phyloP scores from a whole-genome alignment of 2,888 invertebrate genomes.

The Drosophila merina region DNA sequence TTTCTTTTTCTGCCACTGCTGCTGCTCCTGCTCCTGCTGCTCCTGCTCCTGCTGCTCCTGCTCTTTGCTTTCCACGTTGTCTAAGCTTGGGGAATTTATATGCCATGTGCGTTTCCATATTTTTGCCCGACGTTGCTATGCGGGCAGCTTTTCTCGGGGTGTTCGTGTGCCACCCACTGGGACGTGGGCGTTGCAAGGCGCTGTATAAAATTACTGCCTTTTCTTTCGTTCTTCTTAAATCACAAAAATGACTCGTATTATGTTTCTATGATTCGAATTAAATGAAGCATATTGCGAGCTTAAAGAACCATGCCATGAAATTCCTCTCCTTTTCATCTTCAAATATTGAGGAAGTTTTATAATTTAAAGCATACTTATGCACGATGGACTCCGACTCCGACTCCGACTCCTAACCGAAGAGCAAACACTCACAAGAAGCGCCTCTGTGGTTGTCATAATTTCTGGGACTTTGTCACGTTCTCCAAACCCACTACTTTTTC shows the following conservation, averaged over 20 bases:
- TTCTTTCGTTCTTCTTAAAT: background rate
- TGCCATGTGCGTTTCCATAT: slow-evolving; percentile 73
- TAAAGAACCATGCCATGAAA: background rate
- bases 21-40: slow-evolving; percentile 8
- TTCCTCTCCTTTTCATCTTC: background rate
- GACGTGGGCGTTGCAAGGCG: slow-evolving; percentile 12
- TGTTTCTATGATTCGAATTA: background rate
- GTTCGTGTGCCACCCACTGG: slow-evolving; percentile 7
- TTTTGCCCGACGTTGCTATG: slow-evolving; percentile 66
- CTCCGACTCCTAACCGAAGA: background rate
- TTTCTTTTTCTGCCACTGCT: slow-evolving; percentile 58
- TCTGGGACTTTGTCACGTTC: slow-evolving; percentile 49
- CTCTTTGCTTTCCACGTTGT: slow-evolving; percentile 45
- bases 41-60: slow-evolving; percentile 7
- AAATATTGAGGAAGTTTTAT: slow-evolving; percentile 2
- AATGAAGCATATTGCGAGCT: background rate
- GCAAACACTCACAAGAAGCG: slow-evolving; percentile 5
- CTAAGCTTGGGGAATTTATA: slow-evolving; percentile 75
- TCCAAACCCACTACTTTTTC: slow-evolving; percentile 26
- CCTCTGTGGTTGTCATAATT: slow-evolving; percentile 36
- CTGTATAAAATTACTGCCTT: background rate
- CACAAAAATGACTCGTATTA: background rate
- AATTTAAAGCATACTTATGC: slow-evolving; percentile 58
- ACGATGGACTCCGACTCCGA: slow-evolving; percentile 23
- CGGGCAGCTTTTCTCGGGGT: slow-evolving; percentile 26